Conservation (phyloP, 2,888 invertebrate species). For the Crocallis elinguaria region DNA sequence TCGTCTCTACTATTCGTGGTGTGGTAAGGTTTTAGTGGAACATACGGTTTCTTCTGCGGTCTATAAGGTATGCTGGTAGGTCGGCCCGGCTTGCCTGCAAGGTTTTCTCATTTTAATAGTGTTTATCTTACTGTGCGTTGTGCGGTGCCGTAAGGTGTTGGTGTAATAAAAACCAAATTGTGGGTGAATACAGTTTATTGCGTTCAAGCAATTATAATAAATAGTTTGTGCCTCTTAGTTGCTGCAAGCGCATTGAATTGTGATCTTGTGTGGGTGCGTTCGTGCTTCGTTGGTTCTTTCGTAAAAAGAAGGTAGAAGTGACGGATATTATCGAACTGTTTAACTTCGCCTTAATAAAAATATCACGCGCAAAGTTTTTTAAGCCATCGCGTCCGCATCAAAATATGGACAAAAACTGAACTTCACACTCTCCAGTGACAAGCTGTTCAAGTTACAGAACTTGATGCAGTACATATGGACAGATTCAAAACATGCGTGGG, state of each 20-base stretch:
- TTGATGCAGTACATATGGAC: neutral
- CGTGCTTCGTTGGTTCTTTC: slow-evolving; percentile 28
- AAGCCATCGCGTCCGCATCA: neutral
- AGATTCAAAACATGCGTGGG: slow-evolving; percentile 7
- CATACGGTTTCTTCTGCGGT: slow-evolving; percentile 79
- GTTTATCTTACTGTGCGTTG: slow-evolving; percentile 66
- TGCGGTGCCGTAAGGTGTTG: slow-evolving; percentile 77
- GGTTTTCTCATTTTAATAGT: slow-evolving; percentile 63
- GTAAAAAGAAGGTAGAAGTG: slow-evolving; percentile 25
- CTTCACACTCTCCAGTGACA: neutral
- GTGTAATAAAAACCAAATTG: slow-evolving; percentile 84
- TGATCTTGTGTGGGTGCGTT: slow-evolving; percentile 62
- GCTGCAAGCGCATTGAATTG: slow-evolving; percentile 68
- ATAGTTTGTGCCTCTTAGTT: slow-evolving; percentile 66
- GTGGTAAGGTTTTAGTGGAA: slow-evolving; percentile 78
- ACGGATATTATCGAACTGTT: slow-evolving; percentile 23
- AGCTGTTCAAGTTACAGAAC: neutral
- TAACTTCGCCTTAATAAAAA: slow-evolving; percentile 3
- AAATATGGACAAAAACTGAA: neutral
- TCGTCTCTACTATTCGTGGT: slow-evolving; percentile 60
- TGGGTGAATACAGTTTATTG: slow-evolving; percentile 80
- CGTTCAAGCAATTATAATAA: slow-evolving; percentile 72
- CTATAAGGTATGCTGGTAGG: slow-evolving; percentile 76
- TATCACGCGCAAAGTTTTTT: slow-evolving; percentile 1
- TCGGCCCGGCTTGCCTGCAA: slow-evolving; percentile 80